Conservation (phyloP, 2,113 vertebrate species). For the Myxocyprinus asiaticus region DNA sequence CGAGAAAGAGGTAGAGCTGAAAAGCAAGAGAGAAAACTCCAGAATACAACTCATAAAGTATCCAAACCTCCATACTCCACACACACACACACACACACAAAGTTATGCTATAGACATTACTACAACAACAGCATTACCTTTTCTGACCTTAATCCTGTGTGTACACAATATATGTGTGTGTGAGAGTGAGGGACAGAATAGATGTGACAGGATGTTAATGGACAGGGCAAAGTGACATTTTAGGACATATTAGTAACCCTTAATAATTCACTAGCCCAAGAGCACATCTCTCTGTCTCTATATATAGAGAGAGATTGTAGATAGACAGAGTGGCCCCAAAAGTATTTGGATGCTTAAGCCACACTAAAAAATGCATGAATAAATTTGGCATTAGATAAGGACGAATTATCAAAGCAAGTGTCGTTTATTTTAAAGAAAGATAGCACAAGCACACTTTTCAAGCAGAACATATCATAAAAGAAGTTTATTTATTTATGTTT, state of each 20-base stretch:
- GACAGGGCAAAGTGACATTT: slow-evolving; percentile 64
- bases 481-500: no score
- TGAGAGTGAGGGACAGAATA: background rate
- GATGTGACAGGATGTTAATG: slow-evolving; percentile 78
- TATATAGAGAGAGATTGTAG: no score
- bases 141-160: background rate
- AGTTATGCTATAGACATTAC: no score
- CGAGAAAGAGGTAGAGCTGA: background rate
- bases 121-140: background rate
- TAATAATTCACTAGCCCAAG: slow-evolving; percentile 77
- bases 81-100: background rate
- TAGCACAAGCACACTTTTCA: no score
- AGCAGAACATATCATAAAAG: no score
- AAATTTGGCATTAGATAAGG: no score
- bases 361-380: no score
- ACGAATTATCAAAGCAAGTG: no score
- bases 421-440: no score
- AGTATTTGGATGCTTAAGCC: no score
- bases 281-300: slow-evolving; percentile 49
- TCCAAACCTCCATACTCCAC: background rate
- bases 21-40: background rate
- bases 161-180: background rate
- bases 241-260: slow-evolving; percentile 80
- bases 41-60: background rate
- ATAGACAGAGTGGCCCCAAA: no score